Evolutionary conservation across 1,140 invertebrate genomes (phyloP), one percentile per base, ranked within the genome.

Genomic region (Lerema accius): DNA sequence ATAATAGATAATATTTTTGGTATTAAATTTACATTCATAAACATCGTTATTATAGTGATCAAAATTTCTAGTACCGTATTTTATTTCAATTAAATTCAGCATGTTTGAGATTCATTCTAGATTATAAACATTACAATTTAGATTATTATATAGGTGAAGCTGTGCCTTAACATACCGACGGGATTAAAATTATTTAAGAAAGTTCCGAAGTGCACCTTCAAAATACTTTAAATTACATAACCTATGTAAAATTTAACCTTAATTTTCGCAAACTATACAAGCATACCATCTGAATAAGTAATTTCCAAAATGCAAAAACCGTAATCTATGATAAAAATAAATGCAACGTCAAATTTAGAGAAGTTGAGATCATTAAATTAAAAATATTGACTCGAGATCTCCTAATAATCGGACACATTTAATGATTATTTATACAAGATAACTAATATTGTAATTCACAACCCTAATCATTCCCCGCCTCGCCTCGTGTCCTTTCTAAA

Each of bases 391-490:
- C 55, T 58, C 45, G 84, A 89, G 85, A 89, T 89, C 85, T 83
- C 75, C 70, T 68, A 72, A 70, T 77, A 71, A 69, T 76, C 61
- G 67, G 69, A 76, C 53, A 77, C 48, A 62, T 74, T 71, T 75
- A 80, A 79, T 67, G 67, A 71, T 75, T 63, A 67, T 69, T 76
- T 74, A 71, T 65, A 73, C 76, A 73, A 62, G 67, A 79, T 73
- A 80, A 82, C 73, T 82, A 87, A 84, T 82, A 86, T 85, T 85
- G 80, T 83, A 80, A 80, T 80, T 90, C 87, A 90, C 85, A 90
- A 90, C 87, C 85, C 87, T 88, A 88, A 84, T 83, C 76, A 75
- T 80, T 76, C 73, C 62, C 79, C 67, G 73, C 63, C 70, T 80
- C 69, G 76, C 56, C 67, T 63, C 55, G 64, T 73, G 71, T 73